Percentiles rank a stretch among this genome's conserved stretches.
Evolutionary conservation across 2,888 invertebrate species (phyloP).

Genomic region (Cantharis lateralis): DNA sequence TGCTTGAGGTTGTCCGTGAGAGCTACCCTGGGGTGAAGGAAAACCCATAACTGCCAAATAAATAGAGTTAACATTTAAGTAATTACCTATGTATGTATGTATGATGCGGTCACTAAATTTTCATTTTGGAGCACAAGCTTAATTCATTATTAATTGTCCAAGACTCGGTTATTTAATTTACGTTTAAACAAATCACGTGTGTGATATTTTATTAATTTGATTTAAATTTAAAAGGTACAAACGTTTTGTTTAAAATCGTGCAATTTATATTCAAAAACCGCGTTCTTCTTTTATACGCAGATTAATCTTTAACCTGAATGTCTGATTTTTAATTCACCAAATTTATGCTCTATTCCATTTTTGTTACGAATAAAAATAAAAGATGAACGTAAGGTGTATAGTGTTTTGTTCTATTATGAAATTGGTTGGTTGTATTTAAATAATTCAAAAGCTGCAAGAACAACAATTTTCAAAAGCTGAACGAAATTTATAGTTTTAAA

Average conservation of each 20-base stretch:
- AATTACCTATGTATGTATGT: not conserved
- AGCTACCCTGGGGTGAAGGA: constrained; percentile 61
- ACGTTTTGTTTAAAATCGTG: not conserved
- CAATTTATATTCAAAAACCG: not conserved
- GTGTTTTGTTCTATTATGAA: constrained; percentile 2
- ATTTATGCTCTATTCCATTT: not conserved
- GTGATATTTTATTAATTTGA: not conserved
- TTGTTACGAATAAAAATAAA: not conserved
- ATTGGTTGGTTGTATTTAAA: not conserved
- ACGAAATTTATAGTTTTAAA: not conserved
- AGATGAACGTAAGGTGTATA: not conserved
- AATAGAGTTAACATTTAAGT: not conserved
- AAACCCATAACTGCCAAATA: constrained; percentile 52
- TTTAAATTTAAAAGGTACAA: not conserved
- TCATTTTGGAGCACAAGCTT: not conserved
- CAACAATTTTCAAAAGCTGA: not conserved
- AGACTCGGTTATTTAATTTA: not conserved
- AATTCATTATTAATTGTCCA: not conserved
- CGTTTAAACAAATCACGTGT: not conserved
- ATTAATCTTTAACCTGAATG: not conserved
- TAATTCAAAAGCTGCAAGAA: not conserved
- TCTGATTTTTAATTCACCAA: constrained; percentile 4
- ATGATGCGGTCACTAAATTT: not conserved
- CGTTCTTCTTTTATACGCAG: not conserved
- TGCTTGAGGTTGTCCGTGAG: constrained; percentile 60